phyloP scores from a whole-genome alignment of 2,797 vertebrate species.

The Tolypeutes matacus region DNA sequence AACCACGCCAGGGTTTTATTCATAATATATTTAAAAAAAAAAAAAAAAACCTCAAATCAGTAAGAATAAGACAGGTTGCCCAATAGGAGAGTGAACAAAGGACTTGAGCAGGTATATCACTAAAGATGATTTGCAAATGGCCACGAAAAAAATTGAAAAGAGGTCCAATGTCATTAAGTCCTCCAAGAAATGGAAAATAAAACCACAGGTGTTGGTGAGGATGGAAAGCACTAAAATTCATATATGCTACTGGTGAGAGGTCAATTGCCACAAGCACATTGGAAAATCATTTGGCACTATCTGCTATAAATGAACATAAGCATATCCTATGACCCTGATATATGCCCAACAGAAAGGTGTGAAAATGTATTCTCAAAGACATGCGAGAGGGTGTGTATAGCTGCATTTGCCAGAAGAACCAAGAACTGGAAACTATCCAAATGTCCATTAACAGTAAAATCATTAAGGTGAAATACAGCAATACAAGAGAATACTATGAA shows the following conservation, averaged over 20 bases:
- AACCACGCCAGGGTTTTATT: neutral
- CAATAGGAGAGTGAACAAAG: neutral
- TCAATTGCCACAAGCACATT: neutral
- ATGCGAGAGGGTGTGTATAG: no score
- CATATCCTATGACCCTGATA: neutral
- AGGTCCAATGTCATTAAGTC: neutral
- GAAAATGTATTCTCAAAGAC: neutral
- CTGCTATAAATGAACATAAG: neutral
- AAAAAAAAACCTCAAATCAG: neutral
- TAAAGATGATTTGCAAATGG: neutral
- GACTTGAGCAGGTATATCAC: neutral
- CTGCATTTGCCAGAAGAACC: no score
- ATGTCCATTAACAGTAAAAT: neutral
- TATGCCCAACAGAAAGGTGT: neutral
- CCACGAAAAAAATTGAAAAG: neutral
- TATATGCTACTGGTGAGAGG: neutral
- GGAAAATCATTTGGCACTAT: neutral
- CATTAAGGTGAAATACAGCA: no score
- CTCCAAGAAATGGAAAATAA: neutral
- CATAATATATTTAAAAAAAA: neutral
- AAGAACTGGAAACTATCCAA: no score
- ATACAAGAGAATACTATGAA: no score
- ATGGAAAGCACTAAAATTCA: neutral
- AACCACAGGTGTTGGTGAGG: neutral
- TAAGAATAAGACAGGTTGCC: neutral